Evolutionary conservation across 2,113 vertebrate genomes (phyloP).

Genomic region (Python bivittatus): DNA sequence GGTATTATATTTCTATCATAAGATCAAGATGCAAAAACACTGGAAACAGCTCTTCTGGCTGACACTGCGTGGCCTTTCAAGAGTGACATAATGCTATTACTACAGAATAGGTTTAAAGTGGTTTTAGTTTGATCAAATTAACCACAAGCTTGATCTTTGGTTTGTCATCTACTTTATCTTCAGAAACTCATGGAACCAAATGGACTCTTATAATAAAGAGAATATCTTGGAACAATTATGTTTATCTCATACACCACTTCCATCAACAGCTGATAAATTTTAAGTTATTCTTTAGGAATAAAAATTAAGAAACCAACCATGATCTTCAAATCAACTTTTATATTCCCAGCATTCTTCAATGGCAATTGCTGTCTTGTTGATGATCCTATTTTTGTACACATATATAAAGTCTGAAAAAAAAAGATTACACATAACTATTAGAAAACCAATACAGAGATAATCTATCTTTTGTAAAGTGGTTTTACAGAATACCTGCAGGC

Average conservation of each 20-base stretch:
- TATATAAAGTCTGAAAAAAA: slow-evolving; percentile 80
- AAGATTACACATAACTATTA: not conserved
- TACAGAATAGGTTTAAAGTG: not conserved
- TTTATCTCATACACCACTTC: not conserved
- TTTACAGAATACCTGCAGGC: slow-evolving; percentile 82
- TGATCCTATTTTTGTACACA: slow-evolving; percentile 78
- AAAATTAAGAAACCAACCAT: slow-evolving; percentile 76
- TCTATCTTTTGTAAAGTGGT: not conserved
- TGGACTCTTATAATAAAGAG: not conserved
- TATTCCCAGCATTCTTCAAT: slow-evolving; percentile 95
- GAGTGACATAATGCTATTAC: not conserved
- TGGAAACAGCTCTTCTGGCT: too few relatives aligned
- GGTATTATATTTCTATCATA: too few relatives aligned
- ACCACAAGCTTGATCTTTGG: not conserved
- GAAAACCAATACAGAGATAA: not conserved
- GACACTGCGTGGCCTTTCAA: not conserved
- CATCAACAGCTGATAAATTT: not conserved
- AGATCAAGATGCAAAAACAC: too few relatives aligned
- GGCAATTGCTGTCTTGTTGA: slow-evolving; percentile 82
- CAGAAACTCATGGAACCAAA: not conserved
- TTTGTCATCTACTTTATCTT: not conserved
- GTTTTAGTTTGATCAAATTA: not conserved
- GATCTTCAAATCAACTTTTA: slow-evolving; percentile 84
- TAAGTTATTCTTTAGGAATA: not conserved
- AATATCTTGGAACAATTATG: not conserved